Base-by-base conservation (phyloP, 2,113 vertebrate genomes). In the Heteronetta atricapilla region DNA sequence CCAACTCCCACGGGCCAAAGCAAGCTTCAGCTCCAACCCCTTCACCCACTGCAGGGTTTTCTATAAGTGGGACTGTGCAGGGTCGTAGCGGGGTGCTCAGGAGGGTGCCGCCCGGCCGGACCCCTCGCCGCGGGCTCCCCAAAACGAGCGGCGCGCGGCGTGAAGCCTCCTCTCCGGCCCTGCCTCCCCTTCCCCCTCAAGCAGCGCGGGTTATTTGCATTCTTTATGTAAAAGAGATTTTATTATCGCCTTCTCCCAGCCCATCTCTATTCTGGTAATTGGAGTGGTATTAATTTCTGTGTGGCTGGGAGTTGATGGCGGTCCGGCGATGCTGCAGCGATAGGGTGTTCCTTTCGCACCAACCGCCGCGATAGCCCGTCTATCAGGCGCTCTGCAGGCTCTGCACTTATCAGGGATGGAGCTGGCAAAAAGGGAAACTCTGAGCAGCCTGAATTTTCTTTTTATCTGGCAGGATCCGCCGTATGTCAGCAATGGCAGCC, bases 371-470 rank as follows among this genome's bases (percentile, higher is more conserved):
- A 98, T 98, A 98, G 98, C 97, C 97, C 96, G 97, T 98, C 98
- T 99, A 99, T 99, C 99, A 98, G 98, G 97, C 94, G 95, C 97
- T 96, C 97, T 98, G 98, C 99, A 99, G 99, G 98, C 98, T 94
- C 98, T 97, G 95, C 98, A 97, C 98, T 99, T 99, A 99, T 99
- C 98, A 98, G 98, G 98, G 98, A 98, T 97, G 98, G 98, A 98
- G 98, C 98, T 98, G 98, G 97, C 98, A 98, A 98, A 98, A 98
- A 98, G 98, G 98, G 95, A 98, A 99, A 98, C 98, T 98, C 98
- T 98, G 98, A 98, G 98, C 98, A 97, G 98, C 98, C 98, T 98
- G 98, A 99, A 98, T 98, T 98, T 98, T 98, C 98, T 98, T 73
- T 96, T 97, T 97, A 93, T 97, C 96, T 88, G 94, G 67, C 95